Conservation (phyloP, 1,140 invertebrate species). For the Bombus affinis region DNA sequence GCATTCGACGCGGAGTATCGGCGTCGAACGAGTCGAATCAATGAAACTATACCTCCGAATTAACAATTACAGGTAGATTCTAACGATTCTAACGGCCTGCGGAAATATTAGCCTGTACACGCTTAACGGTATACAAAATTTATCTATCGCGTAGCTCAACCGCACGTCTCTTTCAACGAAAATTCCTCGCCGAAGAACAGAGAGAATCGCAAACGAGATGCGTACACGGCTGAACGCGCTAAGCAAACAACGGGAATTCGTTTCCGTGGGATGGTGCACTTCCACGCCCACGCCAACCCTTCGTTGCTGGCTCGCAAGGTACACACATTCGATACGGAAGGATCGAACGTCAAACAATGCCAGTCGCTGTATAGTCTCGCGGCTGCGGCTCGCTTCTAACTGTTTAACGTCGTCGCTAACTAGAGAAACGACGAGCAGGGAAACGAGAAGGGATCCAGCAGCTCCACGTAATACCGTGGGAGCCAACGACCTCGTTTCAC, state of each 20-base stretch:
- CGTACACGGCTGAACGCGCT: neutral
- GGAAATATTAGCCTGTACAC: neutral
- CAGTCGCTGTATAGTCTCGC: neutral
- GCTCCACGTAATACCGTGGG: constrained; percentile 75
- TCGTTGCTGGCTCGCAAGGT: neutral
- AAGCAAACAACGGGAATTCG: constrained; percentile 48
- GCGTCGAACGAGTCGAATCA: neutral
- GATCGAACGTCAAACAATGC: constrained; percentile 53
- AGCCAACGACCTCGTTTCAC: constrained; percentile 72
- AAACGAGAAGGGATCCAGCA: neutral
- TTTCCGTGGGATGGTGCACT: constrained; percentile 48
- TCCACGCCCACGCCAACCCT: constrained; percentile 35
- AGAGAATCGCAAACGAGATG: constrained; percentile 18
- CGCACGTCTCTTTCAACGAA: neutral
- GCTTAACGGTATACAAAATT: neutral
- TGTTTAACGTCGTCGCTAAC: constrained; percentile 41
- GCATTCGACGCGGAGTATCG: neutral
- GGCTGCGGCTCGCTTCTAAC: neutral
- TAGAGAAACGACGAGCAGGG: neutral
- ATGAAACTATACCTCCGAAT: neutral
- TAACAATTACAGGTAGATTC: neutral
- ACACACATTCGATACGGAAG: constrained; percentile 37
- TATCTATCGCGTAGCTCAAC: neutral
- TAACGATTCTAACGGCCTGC: neutral
- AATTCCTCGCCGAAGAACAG: neutral